Base-by-base conservation (phyloP, 2,797 vertebrate genomes). In the Distichodus sexfasciatus region DNA sequence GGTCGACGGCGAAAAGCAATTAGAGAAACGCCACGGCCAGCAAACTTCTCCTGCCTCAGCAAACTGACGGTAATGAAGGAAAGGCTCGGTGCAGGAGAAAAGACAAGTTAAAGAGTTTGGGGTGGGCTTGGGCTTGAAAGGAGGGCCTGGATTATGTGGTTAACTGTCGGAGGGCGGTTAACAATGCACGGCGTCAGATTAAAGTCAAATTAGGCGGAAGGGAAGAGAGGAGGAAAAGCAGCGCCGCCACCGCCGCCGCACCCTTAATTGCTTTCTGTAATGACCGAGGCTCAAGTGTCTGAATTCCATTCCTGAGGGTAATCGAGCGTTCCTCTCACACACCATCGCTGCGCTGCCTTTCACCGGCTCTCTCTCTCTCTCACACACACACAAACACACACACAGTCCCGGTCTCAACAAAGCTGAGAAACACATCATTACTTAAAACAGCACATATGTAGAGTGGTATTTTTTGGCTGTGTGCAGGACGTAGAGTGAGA, bases 291-390 rank as follows among this genome's bases (percentile, higher is more conserved):
- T 84, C 79, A 71, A 84, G 81, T 75, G 84, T 88, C 85, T 86
- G 81, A 87, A 87, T 84, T 83, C 79, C 83, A 83, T 85, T 88
- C 83, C 85, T 86, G 83, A 79, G 83, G 82, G 82, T 88, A 87
- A 88, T 88, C 82, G 83, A 83, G 82, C 86, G 83, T 85, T 79
- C 70, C 79, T 62, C 53, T 66, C 71, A 66, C 58, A 64, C 66
- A 50, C 11, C 44, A 60, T 71, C 75, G 62, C 43, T 36, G 21
- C 48, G 54, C 69, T 66, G 65, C 60, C 59, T 66, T 76, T 65
- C 62, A 67, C 17, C 66, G 66, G 61, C 69, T 74, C 73, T 75
- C 33, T 58, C 54, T 23, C 11, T 38, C 58, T 23, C 57, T 41
- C 40, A 5, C 33, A 40, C 21, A 19, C 17, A 28, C 50, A 31